These are phyloP conservation scores for Dolichoris vasculosae DNA, from an alignment of 1,140 invertebrate species.

Conservation along the genomic window DNA sequence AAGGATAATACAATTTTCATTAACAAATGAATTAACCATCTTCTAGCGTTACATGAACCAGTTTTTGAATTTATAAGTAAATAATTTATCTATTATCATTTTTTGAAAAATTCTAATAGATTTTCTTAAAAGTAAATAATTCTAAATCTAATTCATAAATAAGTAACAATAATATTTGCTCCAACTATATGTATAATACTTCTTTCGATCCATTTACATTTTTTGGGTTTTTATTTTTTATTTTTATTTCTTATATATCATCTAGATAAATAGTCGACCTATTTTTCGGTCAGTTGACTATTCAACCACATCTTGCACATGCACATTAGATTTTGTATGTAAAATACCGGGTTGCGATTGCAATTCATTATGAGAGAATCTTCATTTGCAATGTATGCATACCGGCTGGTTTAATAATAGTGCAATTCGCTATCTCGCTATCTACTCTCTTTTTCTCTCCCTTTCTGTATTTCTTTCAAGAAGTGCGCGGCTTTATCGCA, in stretches of 20 bases:
- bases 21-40: not conserved
- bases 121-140: not conserved
- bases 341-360: not conserved
- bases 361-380: not conserved
- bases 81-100: not conserved
- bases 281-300: conserved; percentile 53
- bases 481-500: conserved; percentile 20
- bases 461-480: conserved; percentile 19
- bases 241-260: not conserved
- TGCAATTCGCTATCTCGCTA: not conserved
- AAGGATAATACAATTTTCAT: not conserved
- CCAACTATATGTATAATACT: not conserved
- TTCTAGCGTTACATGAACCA: not conserved
- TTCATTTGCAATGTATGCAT: not conserved
- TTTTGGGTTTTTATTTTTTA: not conserved
- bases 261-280: conserved; percentile 27
- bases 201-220: not conserved
- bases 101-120: not conserved
- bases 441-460: conserved; percentile 9
- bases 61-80: not conserved
- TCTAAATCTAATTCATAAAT: not conserved
- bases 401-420: conserved; percentile 43
- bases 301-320: conserved; percentile 20
- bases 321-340: not conserved
- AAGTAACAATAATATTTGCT: not conserved